Evolutionary conservation across 2,888 invertebrate genomes (phyloP), one percentile per base, ranked within the genome.

Genomic region (Amphipoea oculea): DNA sequence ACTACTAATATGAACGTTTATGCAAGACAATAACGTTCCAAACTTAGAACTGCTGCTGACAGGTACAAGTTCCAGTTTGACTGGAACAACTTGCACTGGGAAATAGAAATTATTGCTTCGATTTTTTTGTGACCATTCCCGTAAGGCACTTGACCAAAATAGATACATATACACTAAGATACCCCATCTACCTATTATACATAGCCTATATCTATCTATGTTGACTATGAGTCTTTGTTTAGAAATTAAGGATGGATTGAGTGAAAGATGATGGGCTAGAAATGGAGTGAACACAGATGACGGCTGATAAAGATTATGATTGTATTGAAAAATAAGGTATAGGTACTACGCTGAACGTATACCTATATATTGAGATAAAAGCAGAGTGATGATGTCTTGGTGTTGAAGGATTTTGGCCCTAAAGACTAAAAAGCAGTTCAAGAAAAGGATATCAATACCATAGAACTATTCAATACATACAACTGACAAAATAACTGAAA

Each of bases 11-110:
- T 73, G 80, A 40, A 73, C 66, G 73, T 40, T 79, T 83, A 73
- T 40, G 51, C 71, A 63, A 63, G 36, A 76, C 76, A 85, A 81
- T 83, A 78, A 42, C 67, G 40, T 68, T 45, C 54, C 48, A 54
- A 82, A 75, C 23, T 54, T 62, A 78, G 57, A 12, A n/a, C 54
- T 60, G 17, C 20, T 62, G 36, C 12, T 75, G 86, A 79, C 86
- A 83, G 54, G 14, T 76, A 85, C 86, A 85, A 79, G 75, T 73
- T 73, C 23, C 67, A 14, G 63, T n/a, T 71, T 48, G 60, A 76
- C 60, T 65, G 54, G 17, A 73, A 71, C 83, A 82, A 67, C 57
- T 76, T 67, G 45, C n/a, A 62, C 48, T 7, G 63, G 36, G n/a
- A 23, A 48, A 78, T 68, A 60, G 62, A 65, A 72, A 77, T 72